Percentiles rank a stretch among this genome's conserved stretches.
phyloP scores from a whole-genome alignment of 2,888 invertebrate genomes.

The Ophonus ardosiacus region DNA sequence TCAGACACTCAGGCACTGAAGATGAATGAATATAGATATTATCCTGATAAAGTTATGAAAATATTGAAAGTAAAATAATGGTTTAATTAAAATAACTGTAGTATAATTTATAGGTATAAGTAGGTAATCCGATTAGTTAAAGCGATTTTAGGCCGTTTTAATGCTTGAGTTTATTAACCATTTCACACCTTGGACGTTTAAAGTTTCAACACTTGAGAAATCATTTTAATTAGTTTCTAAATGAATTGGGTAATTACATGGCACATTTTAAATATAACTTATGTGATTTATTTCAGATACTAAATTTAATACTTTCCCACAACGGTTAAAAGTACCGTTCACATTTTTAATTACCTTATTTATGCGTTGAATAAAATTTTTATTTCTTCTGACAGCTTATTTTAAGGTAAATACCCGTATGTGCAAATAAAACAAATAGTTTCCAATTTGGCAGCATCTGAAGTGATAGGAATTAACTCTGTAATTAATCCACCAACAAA shows the following conservation, averaged over 20 bases:
- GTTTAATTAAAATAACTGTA: slow-evolving; percentile 45
- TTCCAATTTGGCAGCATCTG: neutral
- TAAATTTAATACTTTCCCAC: neutral
- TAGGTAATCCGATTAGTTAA: slow-evolving; percentile 28
- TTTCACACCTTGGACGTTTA: slow-evolving; percentile 15
- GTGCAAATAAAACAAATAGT: neutral
- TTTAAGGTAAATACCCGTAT: neutral
- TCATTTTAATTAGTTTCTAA: slow-evolving; percentile 33
- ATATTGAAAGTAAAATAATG: neutral
- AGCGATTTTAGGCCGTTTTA: slow-evolving; percentile 24
- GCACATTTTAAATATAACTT: slow-evolving; percentile 16
- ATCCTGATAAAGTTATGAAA: neutral
- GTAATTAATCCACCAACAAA: neutral
- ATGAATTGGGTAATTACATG: slow-evolving; percentile 25
- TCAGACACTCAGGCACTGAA: too few relatives aligned
- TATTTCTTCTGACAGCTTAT: neutral
- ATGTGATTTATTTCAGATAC: slow-evolving; percentile 7
- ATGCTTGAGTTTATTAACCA: slow-evolving; percentile 32
- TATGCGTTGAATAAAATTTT: neutral
- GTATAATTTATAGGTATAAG: slow-evolving; percentile 9
- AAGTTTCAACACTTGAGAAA: slow-evolving; percentile 37
- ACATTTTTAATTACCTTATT: neutral
- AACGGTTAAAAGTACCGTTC: neutral
- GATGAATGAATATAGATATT: too few relatives aligned
- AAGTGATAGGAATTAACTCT: neutral